A percentile compares a stretch with the other conserved stretches of the same genome.
Conservation (phyloP, 2,888 invertebrate genomes). For the Agriopis leucophaearia region DNA sequence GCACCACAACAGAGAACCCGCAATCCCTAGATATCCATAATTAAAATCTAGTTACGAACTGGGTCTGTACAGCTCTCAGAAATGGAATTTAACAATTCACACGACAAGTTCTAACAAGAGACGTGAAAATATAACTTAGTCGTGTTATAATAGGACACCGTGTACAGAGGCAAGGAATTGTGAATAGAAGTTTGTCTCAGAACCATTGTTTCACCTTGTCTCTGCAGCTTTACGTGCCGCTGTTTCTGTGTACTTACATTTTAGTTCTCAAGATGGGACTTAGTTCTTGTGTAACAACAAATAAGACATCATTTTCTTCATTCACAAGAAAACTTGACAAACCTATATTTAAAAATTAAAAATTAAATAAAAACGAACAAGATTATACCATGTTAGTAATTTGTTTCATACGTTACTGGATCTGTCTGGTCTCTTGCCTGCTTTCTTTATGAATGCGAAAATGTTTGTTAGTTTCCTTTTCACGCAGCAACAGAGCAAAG, state of each 20-base stretch:
- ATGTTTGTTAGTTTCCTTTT: too few species aligned
- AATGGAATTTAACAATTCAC: slow-evolving; percentile 84
- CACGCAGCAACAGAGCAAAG: too few species aligned
- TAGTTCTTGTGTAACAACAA: slow-evolving; percentile 18
- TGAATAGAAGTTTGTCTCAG: slow-evolving; percentile 48
- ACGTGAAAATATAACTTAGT: slow-evolving; percentile 67
- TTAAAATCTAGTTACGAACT: slow-evolving; percentile 83
- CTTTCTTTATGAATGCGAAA: too few species aligned
- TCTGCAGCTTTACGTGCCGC: slow-evolving; percentile 35
- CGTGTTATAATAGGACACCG: slow-evolving; percentile 59
- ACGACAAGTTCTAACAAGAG: slow-evolving; percentile 71
- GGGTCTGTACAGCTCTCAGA: slow-evolving; percentile 69
- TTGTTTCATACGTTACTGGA: too few species aligned
- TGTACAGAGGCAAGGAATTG: slow-evolving; percentile 55
- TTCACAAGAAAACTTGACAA: background rate
- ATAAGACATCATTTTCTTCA: slow-evolving; percentile 20
- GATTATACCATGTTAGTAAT: too few species aligned
- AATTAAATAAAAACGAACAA: background rate
- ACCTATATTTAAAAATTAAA: too few species aligned
- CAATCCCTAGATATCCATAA: slow-evolving; percentile 77
- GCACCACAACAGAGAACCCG: slow-evolving; percentile 55
- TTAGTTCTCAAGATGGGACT: slow-evolving; percentile 24
- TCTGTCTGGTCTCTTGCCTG: too few species aligned
- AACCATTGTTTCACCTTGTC: slow-evolving; percentile 51
- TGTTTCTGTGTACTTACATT: slow-evolving; percentile 30